Percentiles rank a stretch among this genome's conserved stretches.
Conservation (phyloP, 1,140 invertebrate species). For the Cotesia chilonis region DNA sequence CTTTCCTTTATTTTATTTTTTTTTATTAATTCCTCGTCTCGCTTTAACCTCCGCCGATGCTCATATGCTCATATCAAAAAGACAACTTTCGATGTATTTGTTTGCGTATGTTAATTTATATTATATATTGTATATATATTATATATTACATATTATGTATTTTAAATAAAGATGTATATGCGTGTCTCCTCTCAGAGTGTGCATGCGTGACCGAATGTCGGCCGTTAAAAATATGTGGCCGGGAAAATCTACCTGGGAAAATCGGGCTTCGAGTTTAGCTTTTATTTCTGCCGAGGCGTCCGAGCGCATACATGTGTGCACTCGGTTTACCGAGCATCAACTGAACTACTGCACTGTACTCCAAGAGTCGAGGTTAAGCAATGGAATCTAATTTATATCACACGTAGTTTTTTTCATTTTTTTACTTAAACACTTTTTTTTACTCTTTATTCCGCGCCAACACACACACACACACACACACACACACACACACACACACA, state of each 20-base stretch:
- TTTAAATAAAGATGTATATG: conserved; percentile 25
- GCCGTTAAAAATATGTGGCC: conserved; percentile 49
- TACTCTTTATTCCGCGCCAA: not conserved
- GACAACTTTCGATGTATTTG: too few relatives aligned
- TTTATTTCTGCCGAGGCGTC: conserved; percentile 18
- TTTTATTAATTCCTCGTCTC: not conserved
- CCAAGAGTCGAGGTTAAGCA: not conserved
- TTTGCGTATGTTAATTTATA: too few relatives aligned
- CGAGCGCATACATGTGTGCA: conserved; percentile 31
- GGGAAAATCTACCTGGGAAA: conserved; percentile 59
- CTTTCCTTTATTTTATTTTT: conserved; percentile 33
- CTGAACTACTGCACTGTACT: not conserved
- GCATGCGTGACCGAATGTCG: conserved; percentile 40
- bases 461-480: not conserved
- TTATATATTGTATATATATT: too few relatives aligned
- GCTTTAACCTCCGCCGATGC: not conserved
- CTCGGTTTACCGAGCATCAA: conserved; percentile 7
- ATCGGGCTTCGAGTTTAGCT: conserved; percentile 48
- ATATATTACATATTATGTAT: too few relatives aligned
- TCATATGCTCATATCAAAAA: conserved; percentile 1
- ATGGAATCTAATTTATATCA: conserved; percentile 33
- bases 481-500: not conserved
- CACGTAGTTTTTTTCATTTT: conserved; percentile 25
- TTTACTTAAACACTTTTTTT: conserved; percentile 26
- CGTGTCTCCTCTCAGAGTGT: conserved; percentile 1